Conservation (phyloP, 2,797 vertebrate species). For the Pelodytes ibericus region DNA sequence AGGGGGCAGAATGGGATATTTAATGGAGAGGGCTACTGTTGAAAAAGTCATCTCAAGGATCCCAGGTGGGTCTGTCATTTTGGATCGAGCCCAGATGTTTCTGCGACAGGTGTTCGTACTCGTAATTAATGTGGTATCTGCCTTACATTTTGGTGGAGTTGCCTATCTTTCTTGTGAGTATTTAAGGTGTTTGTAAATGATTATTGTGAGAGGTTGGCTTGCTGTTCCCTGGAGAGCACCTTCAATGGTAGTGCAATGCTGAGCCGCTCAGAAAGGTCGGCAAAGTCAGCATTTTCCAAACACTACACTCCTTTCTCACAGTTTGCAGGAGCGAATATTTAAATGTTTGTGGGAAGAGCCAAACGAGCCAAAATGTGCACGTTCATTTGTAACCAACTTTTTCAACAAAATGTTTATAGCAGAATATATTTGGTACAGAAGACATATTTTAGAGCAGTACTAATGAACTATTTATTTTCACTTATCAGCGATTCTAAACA, state of each 20-base stretch:
- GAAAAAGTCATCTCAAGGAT: no score
- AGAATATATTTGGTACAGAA: slow-evolving; percentile 46
- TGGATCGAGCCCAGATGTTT: no score
- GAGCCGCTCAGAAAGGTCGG: slow-evolving; percentile 26
- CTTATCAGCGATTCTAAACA: slow-evolving; percentile 37
- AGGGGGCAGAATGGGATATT: no score
- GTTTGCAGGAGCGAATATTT: slow-evolving; percentile 35
- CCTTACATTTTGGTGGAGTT: no score
- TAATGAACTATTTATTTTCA: slow-evolving; percentile 46
- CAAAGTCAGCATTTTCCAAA: slow-evolving; percentile 21
- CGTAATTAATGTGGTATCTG: no score
- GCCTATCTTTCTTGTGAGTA: no score
- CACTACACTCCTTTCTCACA: slow-evolving; percentile 27
- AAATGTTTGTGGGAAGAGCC: slow-evolving; percentile 53
- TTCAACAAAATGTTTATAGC: slow-evolving; percentile 33
- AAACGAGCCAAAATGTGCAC: slow-evolving; percentile 12
- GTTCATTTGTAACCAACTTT: slow-evolving; percentile 19
- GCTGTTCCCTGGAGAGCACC: neutral
- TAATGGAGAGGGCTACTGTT: no score
- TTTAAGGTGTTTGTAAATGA: no score
- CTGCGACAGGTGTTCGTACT: no score
- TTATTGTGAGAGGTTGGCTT: neutral
- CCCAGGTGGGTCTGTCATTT: no score
- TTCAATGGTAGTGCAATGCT: neutral
- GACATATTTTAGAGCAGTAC: slow-evolving; percentile 34